Evolutionary conservation across 2,113 vertebrate species (phyloP).

Genomic region (Hemiprocne comata): DNA sequence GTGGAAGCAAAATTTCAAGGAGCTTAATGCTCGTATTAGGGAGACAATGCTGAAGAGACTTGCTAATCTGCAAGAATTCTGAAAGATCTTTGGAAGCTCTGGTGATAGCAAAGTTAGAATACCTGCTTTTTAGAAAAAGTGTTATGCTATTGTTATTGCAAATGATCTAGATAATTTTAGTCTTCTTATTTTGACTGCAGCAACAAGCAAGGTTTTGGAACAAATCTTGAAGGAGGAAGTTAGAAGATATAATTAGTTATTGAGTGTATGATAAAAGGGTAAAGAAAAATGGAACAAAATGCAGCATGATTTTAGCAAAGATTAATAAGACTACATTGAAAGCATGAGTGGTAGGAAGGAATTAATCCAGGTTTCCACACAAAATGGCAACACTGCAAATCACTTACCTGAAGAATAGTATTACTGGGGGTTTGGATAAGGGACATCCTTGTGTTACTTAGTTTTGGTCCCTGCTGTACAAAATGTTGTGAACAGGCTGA

Average conservation of each 20-base stretch:
- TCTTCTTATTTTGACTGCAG: not conserved
- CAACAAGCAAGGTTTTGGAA: not conserved
- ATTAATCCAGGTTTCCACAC: rapidly evolving
- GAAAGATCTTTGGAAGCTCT: not conserved
- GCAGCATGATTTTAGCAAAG: not conserved
- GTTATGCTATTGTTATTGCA: not conserved
- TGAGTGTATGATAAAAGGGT: not conserved
- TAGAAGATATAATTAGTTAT: not conserved
- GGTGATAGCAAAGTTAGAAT: not conserved
- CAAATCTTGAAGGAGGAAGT: not conserved
- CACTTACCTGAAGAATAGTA: not conserved
- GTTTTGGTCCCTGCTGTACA: too few species aligned
- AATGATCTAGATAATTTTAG: not conserved
- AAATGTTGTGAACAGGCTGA: too few species aligned
- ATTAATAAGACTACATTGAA: not conserved
- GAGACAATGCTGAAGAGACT: not conserved
- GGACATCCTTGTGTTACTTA: not conserved
- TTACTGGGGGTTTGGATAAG: not conserved
- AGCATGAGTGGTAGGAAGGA: not conserved
- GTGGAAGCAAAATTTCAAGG: slow-evolving; percentile 4
- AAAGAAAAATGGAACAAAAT: too few species aligned
- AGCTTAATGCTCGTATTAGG: not conserved
- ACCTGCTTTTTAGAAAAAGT: not conserved
- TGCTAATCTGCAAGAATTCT: not conserved
- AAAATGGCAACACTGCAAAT: not conserved